Base-by-base conservation (phyloP, 2,888 invertebrate genomes). In the Hartigia nigra region DNA sequence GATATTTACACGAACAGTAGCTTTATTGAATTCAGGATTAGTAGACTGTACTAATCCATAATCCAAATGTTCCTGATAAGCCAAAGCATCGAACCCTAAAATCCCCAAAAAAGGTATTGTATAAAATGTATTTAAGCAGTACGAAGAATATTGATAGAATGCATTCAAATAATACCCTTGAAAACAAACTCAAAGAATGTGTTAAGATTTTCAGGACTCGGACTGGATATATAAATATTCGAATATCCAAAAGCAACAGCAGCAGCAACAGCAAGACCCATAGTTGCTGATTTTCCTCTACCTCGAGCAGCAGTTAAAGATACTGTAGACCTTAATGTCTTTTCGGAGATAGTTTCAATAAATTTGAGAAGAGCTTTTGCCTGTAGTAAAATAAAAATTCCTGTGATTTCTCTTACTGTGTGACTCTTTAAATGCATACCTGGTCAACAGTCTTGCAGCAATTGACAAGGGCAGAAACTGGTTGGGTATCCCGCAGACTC, bases 111-210 rank as follows among this genome's bases (percentile, higher is more conserved):
- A 23, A n/a, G 12, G 2, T 3, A 35, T 31, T 76, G 31, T 77
- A 77, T 77, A 77, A 3, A 31, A 31, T 32, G 31, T 34, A 31
- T 72, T 12, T 31, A 4, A 31, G 34, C 31, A 78, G 14, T 34
- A 14, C 55, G 31, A 70, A 34, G 23, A 74, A 77, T 77, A 79
- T 77, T 55, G 69, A 74, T n/a, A 76, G 74, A 76, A 36, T 31
- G 37, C 31, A 36, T 37, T 72, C 23, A 72, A 34, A 31, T 79
- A 90, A 90, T 91, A 91, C 95, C 98, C 93, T 98, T 98, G 78
- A 99, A 95, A 4, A 99, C 94, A 91, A 99, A 99, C 91, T 99
- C 98, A 92, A 99, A 99, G 12, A 99, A 93, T 0, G 99, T 99
- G 81, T 97, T 97, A 90, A 99, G 94, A 93, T 99, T 99, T 92